Percentiles rank a stretch among this genome's conserved stretches.
These are phyloP conservation scores for Drosophila hydei DNA, from an alignment of 1,140 invertebrate species.

Conservation along the genomic window DNA sequence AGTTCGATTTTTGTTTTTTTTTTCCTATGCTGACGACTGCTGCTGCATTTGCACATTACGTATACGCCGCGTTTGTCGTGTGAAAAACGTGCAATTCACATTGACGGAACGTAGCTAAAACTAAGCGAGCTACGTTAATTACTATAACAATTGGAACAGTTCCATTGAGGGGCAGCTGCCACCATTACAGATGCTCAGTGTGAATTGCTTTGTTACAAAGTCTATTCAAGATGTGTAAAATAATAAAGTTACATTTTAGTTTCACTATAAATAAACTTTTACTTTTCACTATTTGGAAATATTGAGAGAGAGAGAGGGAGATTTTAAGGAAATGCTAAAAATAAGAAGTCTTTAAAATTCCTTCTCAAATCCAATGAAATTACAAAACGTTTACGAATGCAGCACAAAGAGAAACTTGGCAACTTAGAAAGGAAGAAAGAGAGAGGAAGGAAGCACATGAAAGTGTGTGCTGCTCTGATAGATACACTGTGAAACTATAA, in stretches of 20 bases:
- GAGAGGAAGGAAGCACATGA: no score
- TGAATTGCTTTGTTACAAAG: no score
- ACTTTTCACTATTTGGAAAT: no score
- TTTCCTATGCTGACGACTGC: conserved; percentile 2
- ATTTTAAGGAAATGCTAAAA: no score
- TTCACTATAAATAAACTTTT: neutral
- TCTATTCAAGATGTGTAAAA: no score
- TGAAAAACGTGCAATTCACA: conserved; percentile 56
- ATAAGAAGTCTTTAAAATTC: neutral
- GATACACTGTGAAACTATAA: no score
- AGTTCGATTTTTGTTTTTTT: neutral
- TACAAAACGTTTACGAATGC: neutral
- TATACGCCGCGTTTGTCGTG: conserved; percentile 36
- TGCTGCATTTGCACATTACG: conserved; percentile 42
- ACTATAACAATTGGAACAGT: conserved; percentile 23
- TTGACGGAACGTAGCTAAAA: conserved; percentile 63
- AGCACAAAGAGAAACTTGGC: conserved; percentile 4
- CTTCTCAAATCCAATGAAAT: neutral
- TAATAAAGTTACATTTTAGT: no score
- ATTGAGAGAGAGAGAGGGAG: no score
- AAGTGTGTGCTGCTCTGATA: no score
- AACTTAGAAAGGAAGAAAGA: conserved; percentile 7
- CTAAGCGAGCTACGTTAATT: conserved; percentile 61
- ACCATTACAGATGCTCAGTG: neutral
- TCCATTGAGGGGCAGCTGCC: conserved; percentile 7